Base-by-base conservation (phyloP, 1,140 invertebrate species). In the Colletes gigas region DNA sequence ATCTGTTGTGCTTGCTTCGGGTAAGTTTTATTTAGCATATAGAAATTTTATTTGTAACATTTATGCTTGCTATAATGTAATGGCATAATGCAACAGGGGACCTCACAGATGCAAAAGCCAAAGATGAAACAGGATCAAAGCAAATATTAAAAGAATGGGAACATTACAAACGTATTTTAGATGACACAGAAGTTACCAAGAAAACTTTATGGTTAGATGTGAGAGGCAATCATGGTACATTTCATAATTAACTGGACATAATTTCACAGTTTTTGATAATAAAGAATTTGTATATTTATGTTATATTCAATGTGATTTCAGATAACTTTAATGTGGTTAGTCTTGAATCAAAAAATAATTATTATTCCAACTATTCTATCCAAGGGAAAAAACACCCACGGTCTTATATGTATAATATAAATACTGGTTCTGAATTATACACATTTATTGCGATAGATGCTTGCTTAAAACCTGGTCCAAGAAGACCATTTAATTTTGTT, bases 401-500 rank as follows among this genome's bases (percentile, higher is more conserved):
- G 65, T 98, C 97, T 5, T 98, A 98, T 91, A 93, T 96, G 86
- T 95, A 97, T 90, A 95, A 95, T 86, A 90, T 96, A 57, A 90
- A 93, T 63, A 84, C 93, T 78, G 94, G 94, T 87, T 92, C 93
- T 55, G 91, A 96, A 21, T 95, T 93, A 70, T 96, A 96, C 87
- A 95, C 97, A 19, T 98, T 99, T 92, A 95, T 99, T 81, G 98
- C 95, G 0, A 93, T 99, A 52, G 98, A 99, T 93, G 97, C 97
- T n/a, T 98, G 97, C 88, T 94, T 97, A 55, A 95, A 97, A 79
- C 97, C 97, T 41, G 98, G 98, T 10, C 96, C 97, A 12, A 95
- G 96, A 83, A 94, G 98, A 87, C 98, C 98, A 6, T 98, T 98
- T 89, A 99, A 99, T 95, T 99, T 99, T 92, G 96, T 99, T 91